phyloP scores from a whole-genome alignment of 2,113 vertebrate genomes.

The Podocnemis expansa region DNA sequence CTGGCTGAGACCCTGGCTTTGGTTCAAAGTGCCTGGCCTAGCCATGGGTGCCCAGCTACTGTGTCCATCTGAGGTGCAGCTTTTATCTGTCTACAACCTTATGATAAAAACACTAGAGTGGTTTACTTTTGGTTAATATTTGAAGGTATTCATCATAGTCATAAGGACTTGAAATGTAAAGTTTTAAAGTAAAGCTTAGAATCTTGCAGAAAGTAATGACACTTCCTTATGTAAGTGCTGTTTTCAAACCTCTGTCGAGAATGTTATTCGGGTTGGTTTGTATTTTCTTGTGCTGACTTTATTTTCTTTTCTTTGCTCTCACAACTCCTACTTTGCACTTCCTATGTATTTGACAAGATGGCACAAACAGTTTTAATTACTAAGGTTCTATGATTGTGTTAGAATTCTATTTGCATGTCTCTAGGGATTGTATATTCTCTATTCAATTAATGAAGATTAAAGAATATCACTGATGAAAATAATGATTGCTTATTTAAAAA shows the following conservation, averaged over 20 bases:
- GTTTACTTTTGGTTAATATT: neutral
- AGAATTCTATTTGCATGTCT: neutral
- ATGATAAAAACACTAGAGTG: neutral
- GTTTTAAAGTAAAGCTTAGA: neutral
- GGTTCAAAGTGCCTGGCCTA: no score
- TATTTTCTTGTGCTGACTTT: neutral
- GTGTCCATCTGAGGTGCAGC: no score
- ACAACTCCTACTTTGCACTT: neutral
- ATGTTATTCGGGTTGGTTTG: neutral
- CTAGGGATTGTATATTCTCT: neutral
- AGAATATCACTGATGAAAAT: constrained; percentile 16
- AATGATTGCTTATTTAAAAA: constrained; percentile 29
- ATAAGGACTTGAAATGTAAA: neutral
- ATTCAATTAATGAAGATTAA: constrained; percentile 16
- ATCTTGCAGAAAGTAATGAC: neutral
- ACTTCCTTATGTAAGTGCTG: neutral
- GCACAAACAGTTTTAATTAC: neutral
- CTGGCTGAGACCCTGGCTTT: no score
- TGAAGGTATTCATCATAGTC: neutral
- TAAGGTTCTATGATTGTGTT: neutral
- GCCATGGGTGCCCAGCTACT: no score
- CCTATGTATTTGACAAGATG: neutral
- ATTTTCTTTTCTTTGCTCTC: neutral
- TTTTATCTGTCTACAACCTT: neutral
- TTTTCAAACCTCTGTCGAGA: neutral